Evolutionary conservation across 92 coral and sea anemone species (phyloP), one percentile per base, ranked within the genome.

Genomic region (Phenganax stokvisi): DNA sequence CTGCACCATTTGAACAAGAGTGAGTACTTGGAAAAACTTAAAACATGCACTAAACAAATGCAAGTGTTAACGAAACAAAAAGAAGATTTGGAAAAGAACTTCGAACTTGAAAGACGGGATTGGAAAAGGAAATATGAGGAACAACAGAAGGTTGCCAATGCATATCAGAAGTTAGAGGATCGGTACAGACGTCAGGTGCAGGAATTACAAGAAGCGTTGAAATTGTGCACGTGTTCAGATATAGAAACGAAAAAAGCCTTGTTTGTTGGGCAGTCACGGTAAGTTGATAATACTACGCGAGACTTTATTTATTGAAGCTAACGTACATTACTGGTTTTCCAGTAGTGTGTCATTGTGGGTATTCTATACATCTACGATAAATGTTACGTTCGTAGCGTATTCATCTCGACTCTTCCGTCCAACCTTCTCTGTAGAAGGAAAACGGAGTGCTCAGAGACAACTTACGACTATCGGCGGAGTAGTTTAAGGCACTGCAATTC

Each of bases 151-250:
- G 98, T 94, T 17, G 98, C 98, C 11, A 94, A 94, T 71, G 98
- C 98, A 47, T 94, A 94, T 83, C 98, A 94, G 83, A 94, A 94
- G 84, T 88, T 94, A 30, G 98, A 94, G 83, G 98, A 94, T 85
- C 90, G 98, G 12, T 94, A 94, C 67, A 86, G 98, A 15, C 88
- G 98, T 16, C 87, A 97, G 52, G 98, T 94, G 20, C 93, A 94
- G 60, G 98, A 92, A 80, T 72, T 94, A 54, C 98, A 94, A 86
- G 98, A 87, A 59, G 98, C 98, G 47, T 89, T 94, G 12, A 84
- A 89, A 13, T 81, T 86, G 74, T 94, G 98, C 72, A 85, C 92
- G 15, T 94, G 98, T 67, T 91, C 90, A 62, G 56, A 65, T 64
- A 56, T 60, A 8, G 83, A 79, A 54, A 51, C 44, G 51, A 63